Base-by-base conservation (phyloP, 2,888 invertebrate genomes). In the Spialia ferax region DNA sequence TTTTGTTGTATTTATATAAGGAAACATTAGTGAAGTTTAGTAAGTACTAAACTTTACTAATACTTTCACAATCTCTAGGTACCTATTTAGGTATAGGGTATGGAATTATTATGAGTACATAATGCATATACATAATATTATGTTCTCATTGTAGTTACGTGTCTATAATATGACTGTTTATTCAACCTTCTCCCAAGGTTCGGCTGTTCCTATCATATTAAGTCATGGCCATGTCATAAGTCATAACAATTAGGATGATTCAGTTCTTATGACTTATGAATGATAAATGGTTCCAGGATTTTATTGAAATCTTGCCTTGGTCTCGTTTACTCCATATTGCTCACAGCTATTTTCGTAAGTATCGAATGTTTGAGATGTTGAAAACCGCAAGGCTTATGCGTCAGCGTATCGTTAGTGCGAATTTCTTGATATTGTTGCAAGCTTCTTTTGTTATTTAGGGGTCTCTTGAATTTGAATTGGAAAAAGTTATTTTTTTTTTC, bases 381-480 rank as follows among this genome's bases (percentile, higher is more conserved):
- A 68, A 78, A 80, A 79, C 79, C 82, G 74, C 79, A 75, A 65
- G 73, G 77, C 73, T 71, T 75, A 72, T 77, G 77, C 73, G 74
- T 77, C 77, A 77, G 76, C 74, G 70, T 67, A 63, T 70, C 69
- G 63, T 74, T 75, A 74, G 71, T 68, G 63, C 26, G 69, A 69
- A 73, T 71, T 73, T 74, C 72, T 63, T 72, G 68, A 68, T 65
- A 29, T 67, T 65, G 61, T 59, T 52, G 22, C 26, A 59, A 10
- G 8, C 10, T 20, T 18, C 22, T 48, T 23, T 23, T 20, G 48
- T 32, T 29, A 26, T 55, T 61, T 32, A 22, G 35, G 3, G 35
- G 6, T 61, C 13, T 18, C 18, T n/a, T n/a, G n/a, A n/a, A n/a
- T n/a, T n/a, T n/a, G n/a, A n/a, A n/a, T n/a, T n/a, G n/a, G n/a